Evolutionary conservation across 2,797 vertebrate genomes (phyloP).

Genomic region (Morus bassanus): DNA sequence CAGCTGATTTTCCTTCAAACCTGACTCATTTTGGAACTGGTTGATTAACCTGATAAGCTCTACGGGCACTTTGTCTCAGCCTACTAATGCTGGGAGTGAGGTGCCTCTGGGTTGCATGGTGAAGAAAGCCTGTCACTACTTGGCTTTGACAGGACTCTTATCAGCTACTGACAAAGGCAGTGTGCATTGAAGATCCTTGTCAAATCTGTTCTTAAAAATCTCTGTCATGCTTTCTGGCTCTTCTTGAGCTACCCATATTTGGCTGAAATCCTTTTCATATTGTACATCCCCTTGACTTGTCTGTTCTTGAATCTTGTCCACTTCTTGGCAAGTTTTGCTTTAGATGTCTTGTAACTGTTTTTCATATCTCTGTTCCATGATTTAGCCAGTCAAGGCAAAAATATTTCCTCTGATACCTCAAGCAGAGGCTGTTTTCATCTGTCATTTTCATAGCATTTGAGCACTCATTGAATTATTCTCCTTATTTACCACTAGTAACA

Average conservation of each 20-base stretch:
- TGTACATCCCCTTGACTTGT: not conserved
- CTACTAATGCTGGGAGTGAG: not conserved
- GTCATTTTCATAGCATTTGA: not conserved
- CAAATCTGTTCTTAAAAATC: conserved; percentile 38
- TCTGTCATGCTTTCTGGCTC: not conserved
- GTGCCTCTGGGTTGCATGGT: not conserved
- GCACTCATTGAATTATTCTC: not conserved
- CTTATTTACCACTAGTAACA: not conserved
- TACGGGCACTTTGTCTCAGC: not conserved
- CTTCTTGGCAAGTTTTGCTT: conserved; percentile 35
- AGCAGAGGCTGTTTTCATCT: not conserved
- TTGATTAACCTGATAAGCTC: not conserved
- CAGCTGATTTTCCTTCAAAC: not conserved
- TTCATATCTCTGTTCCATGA: not conserved
- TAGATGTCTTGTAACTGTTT: conserved; percentile 12
- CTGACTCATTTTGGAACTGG: not conserved
- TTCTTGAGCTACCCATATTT: conserved; percentile 4
- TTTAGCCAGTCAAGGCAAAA: not conserved
- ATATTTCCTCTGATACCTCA: conserved; percentile 5
- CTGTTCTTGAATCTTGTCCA: conserved; percentile 37
- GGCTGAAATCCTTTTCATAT: not conserved
- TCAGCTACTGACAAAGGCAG: not conserved
- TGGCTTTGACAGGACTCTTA: conserved; percentile 30
- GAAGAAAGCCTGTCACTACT: conserved; percentile 17
- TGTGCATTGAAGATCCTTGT: conserved; percentile 35